Evolutionary conservation across 2,888 invertebrate genomes (phyloP).

Genomic region (Andrena chrysosceles): DNA sequence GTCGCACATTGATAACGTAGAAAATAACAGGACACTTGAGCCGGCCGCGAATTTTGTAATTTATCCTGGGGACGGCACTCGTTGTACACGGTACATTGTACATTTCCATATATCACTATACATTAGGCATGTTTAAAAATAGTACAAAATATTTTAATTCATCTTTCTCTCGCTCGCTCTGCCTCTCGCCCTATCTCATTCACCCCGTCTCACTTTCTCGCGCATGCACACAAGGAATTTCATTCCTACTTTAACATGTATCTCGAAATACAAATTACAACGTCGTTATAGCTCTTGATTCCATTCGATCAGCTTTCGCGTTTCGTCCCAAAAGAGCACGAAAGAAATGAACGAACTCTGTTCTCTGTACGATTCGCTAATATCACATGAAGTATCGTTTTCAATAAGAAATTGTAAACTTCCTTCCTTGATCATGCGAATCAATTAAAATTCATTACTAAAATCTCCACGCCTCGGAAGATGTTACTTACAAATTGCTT

Average conservation of each 20-base stretch:
- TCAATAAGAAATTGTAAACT: background rate
- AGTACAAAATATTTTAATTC: constrained; percentile 61
- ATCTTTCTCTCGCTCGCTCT: background rate
- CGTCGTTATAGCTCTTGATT: constrained; percentile 12
- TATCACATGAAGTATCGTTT: constrained; percentile 3
- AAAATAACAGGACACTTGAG: constrained; percentile 78
- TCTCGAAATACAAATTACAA: constrained; percentile 37
- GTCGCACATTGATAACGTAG: constrained; percentile 75
- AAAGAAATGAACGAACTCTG: background rate
- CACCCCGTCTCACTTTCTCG: background rate
- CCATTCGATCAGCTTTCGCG: background rate
- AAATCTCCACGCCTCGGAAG: background rate
- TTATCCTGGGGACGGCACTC: constrained; percentile 58
- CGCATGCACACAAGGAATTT: constrained; percentile 49
- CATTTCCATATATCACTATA: constrained; percentile 74
- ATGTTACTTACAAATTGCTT: background rate
- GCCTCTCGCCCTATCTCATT: background rate
- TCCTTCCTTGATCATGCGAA: background rate
- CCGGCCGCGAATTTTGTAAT: constrained; percentile 66
- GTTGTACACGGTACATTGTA: constrained; percentile 77
- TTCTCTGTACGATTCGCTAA: background rate
- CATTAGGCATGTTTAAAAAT: constrained; percentile 67
- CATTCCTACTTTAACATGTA: constrained; percentile 49
- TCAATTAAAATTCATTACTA: background rate
- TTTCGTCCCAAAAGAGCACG: background rate